Conservation (phyloP, 2,888 invertebrate genomes). For the Macrophya alboannulata region DNA sequence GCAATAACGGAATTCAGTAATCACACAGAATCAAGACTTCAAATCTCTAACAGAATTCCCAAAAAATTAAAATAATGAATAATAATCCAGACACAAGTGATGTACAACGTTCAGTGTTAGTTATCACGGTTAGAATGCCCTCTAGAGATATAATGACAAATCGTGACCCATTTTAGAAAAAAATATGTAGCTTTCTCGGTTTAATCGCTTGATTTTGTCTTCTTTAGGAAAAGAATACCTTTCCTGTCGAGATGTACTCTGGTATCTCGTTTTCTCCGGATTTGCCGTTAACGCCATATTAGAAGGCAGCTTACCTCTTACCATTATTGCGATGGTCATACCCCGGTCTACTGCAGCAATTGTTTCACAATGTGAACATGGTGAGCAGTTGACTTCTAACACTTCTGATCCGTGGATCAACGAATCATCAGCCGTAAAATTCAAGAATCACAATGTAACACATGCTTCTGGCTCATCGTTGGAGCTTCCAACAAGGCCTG, state of each 20-base stretch:
- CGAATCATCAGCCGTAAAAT: slow-evolving; percentile 40
- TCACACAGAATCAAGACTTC: background rate
- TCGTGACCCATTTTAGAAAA: too few relatives aligned
- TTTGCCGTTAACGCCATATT: slow-evolving; percentile 88
- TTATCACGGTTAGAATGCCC: too few relatives aligned
- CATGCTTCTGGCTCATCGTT: background rate
- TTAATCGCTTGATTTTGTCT: too few relatives aligned
- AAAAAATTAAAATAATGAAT: too few relatives aligned
- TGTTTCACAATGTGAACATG: slow-evolving; percentile 68
- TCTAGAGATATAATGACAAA: background rate
- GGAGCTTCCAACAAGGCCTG: background rate
- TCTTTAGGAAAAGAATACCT: slow-evolving; percentile 53
- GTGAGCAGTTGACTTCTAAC: slow-evolving; percentile 61
- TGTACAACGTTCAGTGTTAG: too few relatives aligned
- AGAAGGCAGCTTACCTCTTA: slow-evolving; percentile 85
- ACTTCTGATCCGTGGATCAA: slow-evolving; percentile 9
- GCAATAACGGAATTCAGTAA: background rate
- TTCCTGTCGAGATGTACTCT: slow-evolving; percentile 81
- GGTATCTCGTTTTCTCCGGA: slow-evolving; percentile 86
- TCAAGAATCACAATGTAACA: slow-evolving; percentile 20
- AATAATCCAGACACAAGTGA: too few relatives aligned
- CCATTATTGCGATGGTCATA: slow-evolving; percentile 85
- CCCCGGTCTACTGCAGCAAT: slow-evolving; percentile 67
- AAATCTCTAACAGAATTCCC: background rate
- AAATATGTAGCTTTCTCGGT: too few relatives aligned